A percentile compares a stretch with the other conserved stretches of the same genome.
Conservation (phyloP, 2,113 vertebrate species). For the Phoxinus phoxinus region DNA sequence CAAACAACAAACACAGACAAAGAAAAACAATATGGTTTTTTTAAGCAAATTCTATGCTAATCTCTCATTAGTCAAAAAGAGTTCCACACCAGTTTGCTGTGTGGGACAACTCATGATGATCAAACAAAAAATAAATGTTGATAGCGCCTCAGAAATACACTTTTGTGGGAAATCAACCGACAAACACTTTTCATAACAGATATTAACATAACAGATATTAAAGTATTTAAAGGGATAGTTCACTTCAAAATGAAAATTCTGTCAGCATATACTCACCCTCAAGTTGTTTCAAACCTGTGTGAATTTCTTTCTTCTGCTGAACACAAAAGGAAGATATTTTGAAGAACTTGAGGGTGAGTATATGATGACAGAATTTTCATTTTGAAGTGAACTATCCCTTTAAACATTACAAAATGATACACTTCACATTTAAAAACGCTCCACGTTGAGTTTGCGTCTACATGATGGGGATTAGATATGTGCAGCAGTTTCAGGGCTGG, state of each 20-base stretch:
- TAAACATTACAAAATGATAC: background rate
- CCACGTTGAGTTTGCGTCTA: slow-evolving; percentile 33
- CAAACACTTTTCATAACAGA: background rate
- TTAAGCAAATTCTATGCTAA: background rate
- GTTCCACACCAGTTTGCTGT: background rate
- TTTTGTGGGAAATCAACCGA: background rate
- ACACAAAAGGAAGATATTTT: too few species aligned
- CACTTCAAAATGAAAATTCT: too few species aligned
- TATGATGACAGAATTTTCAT: too few species aligned
- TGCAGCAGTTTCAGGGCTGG: slow-evolving; percentile 22
- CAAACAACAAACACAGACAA: background rate
- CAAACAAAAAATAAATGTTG: background rate
- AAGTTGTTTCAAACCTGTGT: too few species aligned
- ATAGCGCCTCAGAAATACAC: background rate
- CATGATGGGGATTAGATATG: slow-evolving; percentile 9
- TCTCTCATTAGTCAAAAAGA: background rate
- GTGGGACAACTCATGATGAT: background rate
- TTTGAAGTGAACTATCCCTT: too few species aligned
- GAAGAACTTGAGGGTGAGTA: too few species aligned
- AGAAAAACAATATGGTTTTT: background rate
- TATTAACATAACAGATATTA: background rate
- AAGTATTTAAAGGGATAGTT: too few species aligned
- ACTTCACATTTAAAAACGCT: background rate
- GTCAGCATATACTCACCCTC: too few species aligned
- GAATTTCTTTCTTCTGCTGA: too few species aligned